Evolutionary conservation across 2,888 invertebrate species (phyloP).

Genomic region (Chrysomela aeneicollis): DNA sequence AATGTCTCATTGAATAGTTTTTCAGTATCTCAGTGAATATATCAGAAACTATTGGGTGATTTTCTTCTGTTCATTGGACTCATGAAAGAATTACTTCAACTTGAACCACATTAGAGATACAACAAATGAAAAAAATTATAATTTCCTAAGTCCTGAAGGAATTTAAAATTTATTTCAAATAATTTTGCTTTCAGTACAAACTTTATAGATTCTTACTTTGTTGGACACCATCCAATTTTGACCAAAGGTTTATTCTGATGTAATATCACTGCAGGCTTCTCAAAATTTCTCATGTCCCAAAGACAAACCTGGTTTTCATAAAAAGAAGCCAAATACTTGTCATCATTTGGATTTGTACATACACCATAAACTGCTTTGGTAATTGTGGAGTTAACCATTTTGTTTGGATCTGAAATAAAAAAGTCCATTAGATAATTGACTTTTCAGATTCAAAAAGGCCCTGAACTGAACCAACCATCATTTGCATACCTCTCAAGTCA

Average conservation of each 20-base stretch:
- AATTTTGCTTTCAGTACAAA: too few species aligned
- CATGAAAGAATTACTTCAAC: too few species aligned
- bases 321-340: slow-evolving; percentile 84
- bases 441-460: not conserved
- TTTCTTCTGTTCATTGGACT: too few species aligned
- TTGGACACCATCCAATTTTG: slow-evolving; percentile 89
- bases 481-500: slow-evolving; percentile 81
- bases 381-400: slow-evolving; percentile 71
- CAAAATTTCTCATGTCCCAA: slow-evolving; percentile 90
- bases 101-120: too few species aligned
- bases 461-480: too few species aligned
- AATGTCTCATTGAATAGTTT: not conserved
- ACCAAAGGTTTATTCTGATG: slow-evolving; percentile 74
- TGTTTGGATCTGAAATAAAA: slow-evolving; percentile 70
- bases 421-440: not conserved
- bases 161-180: too few species aligned
- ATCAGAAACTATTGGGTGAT: too few species aligned
- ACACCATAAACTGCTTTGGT: slow-evolving; percentile 88
- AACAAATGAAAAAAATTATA: too few species aligned
- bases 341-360: slow-evolving; percentile 78
- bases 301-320: slow-evolving; percentile 82
- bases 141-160: too few species aligned
- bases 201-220: slow-evolving; percentile 65
- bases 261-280: slow-evolving; percentile 81
- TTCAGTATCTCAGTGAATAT: too few species aligned